A percentile compares a stretch with the other conserved stretches of the same genome.
These are phyloP conservation scores for Caenorhabditis imperialis DNA, from an alignment of 2,888 invertebrate genomes.

Conservation along the genomic window DNA sequence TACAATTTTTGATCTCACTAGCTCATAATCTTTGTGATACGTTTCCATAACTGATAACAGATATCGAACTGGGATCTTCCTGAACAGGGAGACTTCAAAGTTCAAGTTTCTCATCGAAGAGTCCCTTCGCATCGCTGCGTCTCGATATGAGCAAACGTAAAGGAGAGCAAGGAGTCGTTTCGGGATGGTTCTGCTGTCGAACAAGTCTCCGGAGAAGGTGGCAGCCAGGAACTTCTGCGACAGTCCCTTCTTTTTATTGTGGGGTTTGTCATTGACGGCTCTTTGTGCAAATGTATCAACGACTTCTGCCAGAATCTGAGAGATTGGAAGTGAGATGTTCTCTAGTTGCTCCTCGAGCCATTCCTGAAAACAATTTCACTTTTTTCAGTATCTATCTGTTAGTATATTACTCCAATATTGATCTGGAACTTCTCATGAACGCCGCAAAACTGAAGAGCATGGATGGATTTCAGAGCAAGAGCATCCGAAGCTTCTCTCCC, in stretches of 20 bases:
- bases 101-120: constrained; percentile 13
- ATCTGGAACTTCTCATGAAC: constrained; percentile 35
- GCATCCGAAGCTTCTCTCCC: constrained; percentile 13
- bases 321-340: constrained; percentile 25
- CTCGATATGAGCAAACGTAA: constrained; percentile 53
- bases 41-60: constrained; percentile 57
- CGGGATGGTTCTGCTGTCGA: constrained; percentile 39
- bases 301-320: constrained; percentile 20
- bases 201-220: constrained; percentile 44
- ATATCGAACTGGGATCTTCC: constrained; percentile 59
- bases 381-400: too few species aligned
- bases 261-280: too few species aligned
- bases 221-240: constrained; percentile 18
- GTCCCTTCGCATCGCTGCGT: constrained; percentile 27
- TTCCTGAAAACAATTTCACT: background rate
- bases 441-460: constrained; percentile 34
- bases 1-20: constrained; percentile 43
- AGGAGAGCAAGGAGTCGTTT: constrained; percentile 41
- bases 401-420: constrained; percentile 37
- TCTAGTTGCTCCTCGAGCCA: constrained; percentile 48
- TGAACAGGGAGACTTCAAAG: constrained; percentile 47
- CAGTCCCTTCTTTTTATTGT: constrained; percentile 9
- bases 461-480: constrained; percentile 47
- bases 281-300: constrained; percentile 38
- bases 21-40: constrained; percentile 33